These are phyloP conservation scores for Trilocha varians DNA, from an alignment of 2,888 invertebrate species.

Conservation along the genomic window DNA sequence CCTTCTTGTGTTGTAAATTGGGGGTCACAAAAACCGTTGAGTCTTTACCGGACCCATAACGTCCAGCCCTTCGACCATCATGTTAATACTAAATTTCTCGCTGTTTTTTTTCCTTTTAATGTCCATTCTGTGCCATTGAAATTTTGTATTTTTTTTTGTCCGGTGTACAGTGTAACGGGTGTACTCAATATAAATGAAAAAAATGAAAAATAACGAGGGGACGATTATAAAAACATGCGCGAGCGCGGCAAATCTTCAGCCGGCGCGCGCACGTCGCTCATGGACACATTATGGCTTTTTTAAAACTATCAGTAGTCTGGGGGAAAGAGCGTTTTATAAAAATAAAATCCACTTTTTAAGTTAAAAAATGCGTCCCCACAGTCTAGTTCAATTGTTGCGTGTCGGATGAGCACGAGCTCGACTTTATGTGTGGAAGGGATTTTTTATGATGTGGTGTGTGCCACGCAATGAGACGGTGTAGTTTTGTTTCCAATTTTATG, in stretches of 20 bases:
- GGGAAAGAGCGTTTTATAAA: constrained; percentile 64
- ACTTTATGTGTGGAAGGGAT: constrained; percentile 63
- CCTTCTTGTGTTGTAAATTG: constrained; percentile 68
- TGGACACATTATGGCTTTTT: constrained; percentile 66
- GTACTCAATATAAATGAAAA: constrained; percentile 53
- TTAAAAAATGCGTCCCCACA: constrained; percentile 61
- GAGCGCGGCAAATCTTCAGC: constrained; percentile 73
- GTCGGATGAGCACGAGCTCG: constrained; percentile 71
- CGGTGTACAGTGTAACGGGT: constrained; percentile 44
- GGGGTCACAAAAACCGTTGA: constrained; percentile 73
- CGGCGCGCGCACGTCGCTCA: constrained; percentile 58
- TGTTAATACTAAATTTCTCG: constrained; percentile 52
- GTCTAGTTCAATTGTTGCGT: constrained; percentile 70
- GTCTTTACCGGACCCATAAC: constrained; percentile 56
- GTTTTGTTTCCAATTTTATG: constrained; percentile 10
- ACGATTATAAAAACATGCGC: constrained; percentile 71
- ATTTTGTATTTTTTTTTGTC: constrained; percentile 51
- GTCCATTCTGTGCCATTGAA: constrained; percentile 52
- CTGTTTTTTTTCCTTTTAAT: constrained; percentile 52
- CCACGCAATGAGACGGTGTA: constrained; percentile 28
- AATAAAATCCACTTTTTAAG: constrained; percentile 66
- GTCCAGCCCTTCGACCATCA: constrained; percentile 59
- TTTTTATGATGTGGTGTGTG: constrained; percentile 66
- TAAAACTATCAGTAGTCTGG: constrained; percentile 50
- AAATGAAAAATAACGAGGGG: constrained; percentile 66